Base-by-base conservation (phyloP, 1,140 invertebrate genomes). In the Lerema accius region DNA sequence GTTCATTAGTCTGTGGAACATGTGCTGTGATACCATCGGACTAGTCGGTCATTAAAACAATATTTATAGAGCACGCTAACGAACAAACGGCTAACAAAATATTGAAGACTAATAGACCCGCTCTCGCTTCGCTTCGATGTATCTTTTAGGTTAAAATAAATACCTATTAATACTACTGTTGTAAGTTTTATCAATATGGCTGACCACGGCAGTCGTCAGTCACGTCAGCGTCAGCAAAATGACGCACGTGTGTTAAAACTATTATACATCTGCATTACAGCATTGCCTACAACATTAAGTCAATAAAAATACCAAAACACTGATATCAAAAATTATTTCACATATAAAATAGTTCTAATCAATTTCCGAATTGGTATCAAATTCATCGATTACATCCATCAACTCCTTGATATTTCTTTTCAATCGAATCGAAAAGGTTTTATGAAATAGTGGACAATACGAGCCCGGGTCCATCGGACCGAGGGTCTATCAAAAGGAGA, bases 401-500 rank as follows among this genome's bases (percentile, higher is more conserved):
- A 83, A 77, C 80, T 84, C 78, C 82, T 84, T 79, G 69, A 75
- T 73, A 69, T 73, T 74, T 76, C 66, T 60, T 72, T 59, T 28
- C 42, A 65, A 56, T 42, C 55, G 28, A 37, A 70, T 49, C 42
- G 13, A 73, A 69, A 66, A 73, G 67, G 45, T 69, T 71, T 65
- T 73, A 32, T 32, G 77, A 76, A 82, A 72, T 71, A 76, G 66
- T 81, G 86, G 84, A 90, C 88, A 89, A 89, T 84, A 66, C 64
- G 72, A 67, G 39, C 63, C 60, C 46, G 69, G 75, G 86, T 89
- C 84, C 83, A 84, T 83, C 79, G 58, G 69, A 61, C 68, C 71
- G 69, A 69, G 84, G 84, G 86, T 90, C 85, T 89, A 90, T 90
- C 85, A 88, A 87, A 90, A 85, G 75, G 76, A 90, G 88, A 90